Evolutionary conservation across 2,888 invertebrate genomes (phyloP).

Genomic region (Sinhomidia bicolor): DNA sequence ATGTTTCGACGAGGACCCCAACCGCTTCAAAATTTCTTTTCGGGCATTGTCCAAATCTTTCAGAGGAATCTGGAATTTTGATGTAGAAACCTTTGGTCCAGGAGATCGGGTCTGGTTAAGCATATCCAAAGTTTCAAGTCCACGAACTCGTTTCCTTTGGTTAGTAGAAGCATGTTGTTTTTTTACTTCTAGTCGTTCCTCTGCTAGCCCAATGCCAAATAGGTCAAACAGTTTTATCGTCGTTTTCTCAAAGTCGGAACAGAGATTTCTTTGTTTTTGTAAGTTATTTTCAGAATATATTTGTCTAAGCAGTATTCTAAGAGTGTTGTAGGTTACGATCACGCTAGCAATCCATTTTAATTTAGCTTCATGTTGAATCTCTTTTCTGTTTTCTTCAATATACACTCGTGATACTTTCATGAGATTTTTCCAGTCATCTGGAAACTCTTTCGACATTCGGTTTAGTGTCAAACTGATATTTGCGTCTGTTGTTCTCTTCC

Average conservation of each 20-base stretch:
- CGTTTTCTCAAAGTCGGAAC: constrained; percentile 60
- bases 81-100: neutral
- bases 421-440: constrained; percentile 66
- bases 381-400: constrained; percentile 44
- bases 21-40: constrained; percentile 35
- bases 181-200: constrained; percentile 47
- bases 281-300: constrained; percentile 56
- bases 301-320: constrained; percentile 54
- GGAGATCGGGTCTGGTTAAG: neutral
- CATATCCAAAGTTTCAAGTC: constrained; percentile 61
- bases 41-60: constrained; percentile 27
- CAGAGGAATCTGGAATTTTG: neutral
- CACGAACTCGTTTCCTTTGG: constrained; percentile 38
- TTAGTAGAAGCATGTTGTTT: constrained; percentile 8
- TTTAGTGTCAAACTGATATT: constrained; percentile 28
- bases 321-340: constrained; percentile 55
- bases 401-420: constrained; percentile 52
- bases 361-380: constrained; percentile 35
- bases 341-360: constrained; percentile 57
- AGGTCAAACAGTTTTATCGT: constrained; percentile 61
- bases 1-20: constrained; percentile 33
- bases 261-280: constrained; percentile 25
- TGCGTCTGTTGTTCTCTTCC: constrained; percentile 42
- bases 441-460: constrained; percentile 59
- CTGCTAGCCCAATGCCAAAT: constrained; percentile 57